Evolutionary conservation across 1,140 invertebrate genomes (phyloP).

Genomic region (Diorhabda sublineata): DNA sequence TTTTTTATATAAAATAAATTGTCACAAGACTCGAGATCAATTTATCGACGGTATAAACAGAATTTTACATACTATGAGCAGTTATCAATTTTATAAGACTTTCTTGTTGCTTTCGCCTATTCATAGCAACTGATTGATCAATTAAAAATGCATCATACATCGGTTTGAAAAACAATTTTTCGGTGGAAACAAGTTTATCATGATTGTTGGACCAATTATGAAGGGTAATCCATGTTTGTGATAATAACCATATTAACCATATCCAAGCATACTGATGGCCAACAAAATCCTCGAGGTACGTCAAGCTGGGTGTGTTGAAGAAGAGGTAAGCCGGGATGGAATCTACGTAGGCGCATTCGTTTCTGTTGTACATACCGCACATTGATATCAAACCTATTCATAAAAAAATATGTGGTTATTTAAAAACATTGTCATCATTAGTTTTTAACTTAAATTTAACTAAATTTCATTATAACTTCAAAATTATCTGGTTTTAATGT

Average conservation of each 20-base stretch:
- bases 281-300: slow-evolving; percentile 55
- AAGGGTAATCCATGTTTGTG: slow-evolving; percentile 75
- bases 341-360: slow-evolving; percentile 60
- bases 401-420: neutral
- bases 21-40: no score
- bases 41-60: no score
- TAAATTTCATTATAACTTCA: no score
- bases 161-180: slow-evolving; percentile 76
- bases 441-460: no score
- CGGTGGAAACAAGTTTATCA: slow-evolving; percentile 73
- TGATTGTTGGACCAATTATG: slow-evolving; percentile 78
- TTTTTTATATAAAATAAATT: no score
- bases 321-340: slow-evolving; percentile 65
- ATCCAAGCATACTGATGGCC: slow-evolving; percentile 62
- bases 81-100: neutral
- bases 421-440: no score
- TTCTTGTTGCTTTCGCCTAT: slow-evolving; percentile 62
- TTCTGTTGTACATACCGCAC: slow-evolving; percentile 55
- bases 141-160: slow-evolving; percentile 79
- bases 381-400: slow-evolving; percentile 52
- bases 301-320: slow-evolving; percentile 58
- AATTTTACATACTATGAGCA: no score
- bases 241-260: slow-evolving; percentile 66
- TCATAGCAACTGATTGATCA: slow-evolving; percentile 83
- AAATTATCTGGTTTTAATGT: no score